Conservation (phyloP, 2,888 invertebrate genomes). For the Sympetrum striolatum region DNA sequence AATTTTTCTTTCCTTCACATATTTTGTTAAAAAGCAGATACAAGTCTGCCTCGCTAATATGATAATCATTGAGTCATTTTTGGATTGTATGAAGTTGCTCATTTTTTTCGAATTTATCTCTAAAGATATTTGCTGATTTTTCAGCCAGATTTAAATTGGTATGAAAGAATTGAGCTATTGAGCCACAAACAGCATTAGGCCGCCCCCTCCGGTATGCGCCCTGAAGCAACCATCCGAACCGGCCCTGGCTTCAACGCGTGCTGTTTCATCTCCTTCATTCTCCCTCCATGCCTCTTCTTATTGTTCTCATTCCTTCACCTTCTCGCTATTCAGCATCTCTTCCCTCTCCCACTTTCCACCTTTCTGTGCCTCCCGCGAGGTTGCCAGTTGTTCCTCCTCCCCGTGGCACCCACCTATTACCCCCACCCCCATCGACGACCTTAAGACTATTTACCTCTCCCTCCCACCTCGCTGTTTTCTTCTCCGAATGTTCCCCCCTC, state of each 20-base stretch:
- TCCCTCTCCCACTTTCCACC: conserved; percentile 46
- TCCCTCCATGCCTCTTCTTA: not conserved
- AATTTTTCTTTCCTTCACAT: no score
- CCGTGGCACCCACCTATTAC: conserved; percentile 41
- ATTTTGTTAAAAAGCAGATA: no score
- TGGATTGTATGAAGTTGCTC: no score
- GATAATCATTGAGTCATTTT: no score
- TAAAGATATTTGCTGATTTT: no score
- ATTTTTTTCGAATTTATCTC: no score
- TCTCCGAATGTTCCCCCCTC: not conserved
- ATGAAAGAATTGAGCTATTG: no score
- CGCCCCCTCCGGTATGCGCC: no score
- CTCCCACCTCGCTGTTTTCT: not conserved
- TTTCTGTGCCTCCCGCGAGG: conserved; percentile 46
- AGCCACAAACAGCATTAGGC: no score
- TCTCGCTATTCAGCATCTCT: conserved; percentile 9
- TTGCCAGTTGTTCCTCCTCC: conserved; percentile 23
- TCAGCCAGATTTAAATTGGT: no score
- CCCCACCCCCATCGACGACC: conserved; percentile 46
- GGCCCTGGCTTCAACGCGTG: not conserved
- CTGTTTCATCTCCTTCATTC: not conserved
- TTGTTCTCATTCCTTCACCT: not conserved
- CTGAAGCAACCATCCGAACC: no score
- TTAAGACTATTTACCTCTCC: conserved; percentile 35
- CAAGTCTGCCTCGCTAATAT: no score